These are phyloP conservation scores for Sebastes matsubarae DNA, from an alignment of 2,797 vertebrate genomes.

Conservation along the genomic window DNA sequence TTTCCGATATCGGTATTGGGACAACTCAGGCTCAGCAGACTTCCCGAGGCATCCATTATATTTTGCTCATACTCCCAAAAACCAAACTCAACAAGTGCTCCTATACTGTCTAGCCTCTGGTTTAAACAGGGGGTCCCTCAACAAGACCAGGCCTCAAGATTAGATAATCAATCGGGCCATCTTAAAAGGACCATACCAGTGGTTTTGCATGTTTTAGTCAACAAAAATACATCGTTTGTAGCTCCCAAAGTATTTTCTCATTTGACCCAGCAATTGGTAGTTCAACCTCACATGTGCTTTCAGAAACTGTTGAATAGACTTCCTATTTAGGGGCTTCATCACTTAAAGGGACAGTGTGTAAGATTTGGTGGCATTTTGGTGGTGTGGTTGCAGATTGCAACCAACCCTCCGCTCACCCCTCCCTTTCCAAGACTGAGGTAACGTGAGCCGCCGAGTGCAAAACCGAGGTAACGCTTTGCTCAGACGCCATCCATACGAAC, in stretches of 20 bases:
- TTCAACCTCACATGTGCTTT: not conserved
- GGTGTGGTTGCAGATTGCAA: no score
- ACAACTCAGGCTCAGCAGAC: not conserved
- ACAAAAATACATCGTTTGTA: not conserved
- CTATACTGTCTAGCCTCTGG: no score
- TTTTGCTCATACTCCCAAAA: not conserved
- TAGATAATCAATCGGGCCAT: not conserved
- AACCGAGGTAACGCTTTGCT: no score
- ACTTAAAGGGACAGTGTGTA: not conserved
- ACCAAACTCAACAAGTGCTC: not conserved
- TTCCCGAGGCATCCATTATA: not conserved
- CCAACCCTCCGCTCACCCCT: no score
- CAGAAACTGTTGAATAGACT: not conserved
- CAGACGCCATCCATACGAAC: no score
- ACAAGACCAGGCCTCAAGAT: not conserved
- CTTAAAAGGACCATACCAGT: not conserved
- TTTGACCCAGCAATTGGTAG: not conserved
- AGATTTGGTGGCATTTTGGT: no score
- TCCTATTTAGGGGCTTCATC: not conserved
- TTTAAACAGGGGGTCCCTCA: not conserved
- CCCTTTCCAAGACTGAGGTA: no score
- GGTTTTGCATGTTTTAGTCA: not conserved
- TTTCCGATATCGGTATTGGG: fast-evolving
- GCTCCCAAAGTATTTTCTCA: no score
- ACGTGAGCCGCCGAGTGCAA: no score